Conservation (phyloP, 2,888 invertebrate genomes). For the Tanypteryx hageni region DNA sequence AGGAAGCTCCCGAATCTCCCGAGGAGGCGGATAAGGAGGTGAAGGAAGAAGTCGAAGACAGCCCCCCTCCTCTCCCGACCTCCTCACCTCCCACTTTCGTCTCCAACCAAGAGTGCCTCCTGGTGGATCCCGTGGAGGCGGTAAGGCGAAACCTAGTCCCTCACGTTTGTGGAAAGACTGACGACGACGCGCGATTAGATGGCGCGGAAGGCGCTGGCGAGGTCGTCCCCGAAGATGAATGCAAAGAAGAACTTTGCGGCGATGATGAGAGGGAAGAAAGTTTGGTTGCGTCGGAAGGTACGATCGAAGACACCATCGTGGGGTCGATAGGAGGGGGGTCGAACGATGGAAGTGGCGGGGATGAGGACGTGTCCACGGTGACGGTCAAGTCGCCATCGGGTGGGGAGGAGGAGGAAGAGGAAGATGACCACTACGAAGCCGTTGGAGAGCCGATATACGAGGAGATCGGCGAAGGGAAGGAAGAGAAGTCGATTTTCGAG, state of each 20-base stretch:
- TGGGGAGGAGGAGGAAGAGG: constrained; percentile 72
- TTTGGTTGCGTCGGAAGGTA: constrained; percentile 21
- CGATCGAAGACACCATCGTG: neutral
- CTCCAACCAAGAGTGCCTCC: constrained; percentile 73
- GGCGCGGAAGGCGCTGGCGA: constrained; percentile 71
- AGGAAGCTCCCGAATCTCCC: constrained; percentile 26
- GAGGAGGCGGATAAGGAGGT: constrained; percentile 66
- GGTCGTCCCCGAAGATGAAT: constrained; percentile 26
- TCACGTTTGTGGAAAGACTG: constrained; percentile 84
- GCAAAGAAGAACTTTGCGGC: neutral
- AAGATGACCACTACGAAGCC: constrained; percentile 75
- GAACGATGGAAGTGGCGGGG: constrained; percentile 42
- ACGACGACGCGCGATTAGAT: constrained; percentile 70
- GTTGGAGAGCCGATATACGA: constrained; percentile 76
- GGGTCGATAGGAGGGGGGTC: constrained; percentile 20
- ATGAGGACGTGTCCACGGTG: constrained; percentile 66
- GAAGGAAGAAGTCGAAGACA: constrained; percentile 22
- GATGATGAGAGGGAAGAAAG: constrained; percentile 51
- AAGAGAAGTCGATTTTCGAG: constrained; percentile 78
- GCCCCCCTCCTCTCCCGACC: neutral
- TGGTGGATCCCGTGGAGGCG: constrained; percentile 86
- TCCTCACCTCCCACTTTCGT: neutral
- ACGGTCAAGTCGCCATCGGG: neutral
- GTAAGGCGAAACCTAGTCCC: constrained; percentile 85
- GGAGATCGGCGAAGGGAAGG: constrained; percentile 71